These are phyloP conservation scores for Mionectes olivaceus DNA, from an alignment of 2,797 vertebrate species.

Conservation along the genomic window DNA sequence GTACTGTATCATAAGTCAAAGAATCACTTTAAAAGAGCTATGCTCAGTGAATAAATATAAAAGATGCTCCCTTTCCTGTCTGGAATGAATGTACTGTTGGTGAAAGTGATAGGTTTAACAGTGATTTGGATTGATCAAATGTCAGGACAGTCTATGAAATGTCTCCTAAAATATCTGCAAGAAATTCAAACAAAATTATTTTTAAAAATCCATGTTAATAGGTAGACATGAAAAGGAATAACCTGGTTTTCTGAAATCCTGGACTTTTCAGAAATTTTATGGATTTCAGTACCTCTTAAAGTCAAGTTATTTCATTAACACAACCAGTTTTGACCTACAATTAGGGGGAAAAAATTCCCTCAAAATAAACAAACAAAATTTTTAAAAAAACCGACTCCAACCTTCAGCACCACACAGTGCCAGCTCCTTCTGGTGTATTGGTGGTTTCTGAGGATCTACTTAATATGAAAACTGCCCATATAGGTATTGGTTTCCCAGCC, in stretches of 20 bases:
- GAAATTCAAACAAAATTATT: background rate
- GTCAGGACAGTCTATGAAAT: background rate
- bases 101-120: background rate
- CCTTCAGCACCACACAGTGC: background rate
- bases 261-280: background rate
- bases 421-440: background rate
- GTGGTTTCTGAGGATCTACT: background rate
- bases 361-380: background rate
- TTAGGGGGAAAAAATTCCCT: fast-evolving
- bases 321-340: background rate
- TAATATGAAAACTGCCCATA: background rate
- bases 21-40: background rate
- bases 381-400: background rate
- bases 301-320: background rate
- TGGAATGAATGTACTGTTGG: background rate
- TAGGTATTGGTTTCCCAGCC: background rate
- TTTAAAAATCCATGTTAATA: background rate
- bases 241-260: background rate
- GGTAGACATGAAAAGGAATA: background rate
- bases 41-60: background rate
- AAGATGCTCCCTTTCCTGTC: background rate
- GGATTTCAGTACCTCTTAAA: background rate
- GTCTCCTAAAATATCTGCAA: background rate
- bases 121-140: background rate
- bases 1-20: background rate